Evolutionary conservation across 2,113 vertebrate genomes (phyloP).

Genomic region (Cygnus atratus): DNA sequence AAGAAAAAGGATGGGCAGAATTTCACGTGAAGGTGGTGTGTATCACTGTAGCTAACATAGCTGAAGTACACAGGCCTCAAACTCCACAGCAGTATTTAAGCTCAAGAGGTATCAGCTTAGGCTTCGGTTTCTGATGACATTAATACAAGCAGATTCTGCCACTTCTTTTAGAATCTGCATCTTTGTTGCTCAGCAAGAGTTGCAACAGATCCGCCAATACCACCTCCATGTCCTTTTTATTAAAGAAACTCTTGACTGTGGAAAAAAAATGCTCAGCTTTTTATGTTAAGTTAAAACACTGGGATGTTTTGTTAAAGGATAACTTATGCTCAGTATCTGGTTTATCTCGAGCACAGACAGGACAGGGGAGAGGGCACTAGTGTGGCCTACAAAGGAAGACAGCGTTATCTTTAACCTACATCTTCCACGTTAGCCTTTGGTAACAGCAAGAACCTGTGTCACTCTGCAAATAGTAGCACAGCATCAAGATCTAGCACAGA

Average conservation of each 20-base stretch:
- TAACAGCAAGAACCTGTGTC: neutral
- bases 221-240: neutral
- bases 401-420: conserved; percentile 50
- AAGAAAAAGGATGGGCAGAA: too few relatives aligned
- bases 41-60: neutral
- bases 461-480: conserved; percentile 31
- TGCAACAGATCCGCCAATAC: neutral
- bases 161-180: neutral
- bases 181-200: neutral
- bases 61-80: neutral
- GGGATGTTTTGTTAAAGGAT: conserved; percentile 22
- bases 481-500: neutral
- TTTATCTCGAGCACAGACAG: neutral
- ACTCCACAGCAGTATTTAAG: neutral
- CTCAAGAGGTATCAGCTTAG: neutral
- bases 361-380: neutral
- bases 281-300: neutral
- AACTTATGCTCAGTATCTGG: conserved; percentile 27
- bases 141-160: neutral
- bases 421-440: conserved; percentile 16
- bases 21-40: too few relatives aligned
- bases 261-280: neutral
- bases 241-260: neutral
- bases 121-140: neutral
- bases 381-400: conserved; percentile 27